Base-by-base conservation (phyloP, 1,140 invertebrate species). In the Platorchestia sp. region DNA sequence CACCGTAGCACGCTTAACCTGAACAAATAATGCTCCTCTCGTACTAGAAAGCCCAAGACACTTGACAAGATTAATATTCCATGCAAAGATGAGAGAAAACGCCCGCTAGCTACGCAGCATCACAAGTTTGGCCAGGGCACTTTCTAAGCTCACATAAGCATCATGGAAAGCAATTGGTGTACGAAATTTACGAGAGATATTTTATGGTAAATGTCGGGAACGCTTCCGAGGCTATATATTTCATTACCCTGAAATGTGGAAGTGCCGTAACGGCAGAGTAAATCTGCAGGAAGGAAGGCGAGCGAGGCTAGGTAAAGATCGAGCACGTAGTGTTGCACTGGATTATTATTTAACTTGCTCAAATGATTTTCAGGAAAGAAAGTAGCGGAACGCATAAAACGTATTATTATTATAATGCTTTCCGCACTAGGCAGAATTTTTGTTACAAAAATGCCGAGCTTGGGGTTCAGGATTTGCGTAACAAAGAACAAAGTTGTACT, bases 131-230 rank as follows among this genome's bases (percentile, higher is more conserved):
- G 59, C 59, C 59, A 1, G 27, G 59, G 59, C 59, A 75, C 59
- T 75, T 75, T 75, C 59, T 75, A 75, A 75, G 59, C 59, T 75
- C 59, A 75, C 59, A 75, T 75, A 75, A 75, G 59, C 59, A 75
- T 75, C 59, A 75, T 75, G 27, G 59, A 75, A 75, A 75, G 59
- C 59, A 75, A 75, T 75, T 75, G 59, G 59, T 75, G 59, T 36
- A 75, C 59, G 1, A 75, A 75, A 75, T 75, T 75, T 75, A 75
- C 36, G 59, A 75, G 59, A 27, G 59, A 75, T 75, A 75, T 75
- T 75, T 75, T 75, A 75, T 75, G 59, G 59, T 75, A 75, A 75
- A 75, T 75, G 59, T 75, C 59, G 59, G 59, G 59, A 75, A 75
- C 36, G 59, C 59, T 75, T 75, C 59, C 59, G 59, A 75, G 59